A percentile compares a stretch with the other conserved stretches of the same genome.
Conservation (phyloP, 2,888 invertebrate species). For the Micoletzkya japonica region DNA sequence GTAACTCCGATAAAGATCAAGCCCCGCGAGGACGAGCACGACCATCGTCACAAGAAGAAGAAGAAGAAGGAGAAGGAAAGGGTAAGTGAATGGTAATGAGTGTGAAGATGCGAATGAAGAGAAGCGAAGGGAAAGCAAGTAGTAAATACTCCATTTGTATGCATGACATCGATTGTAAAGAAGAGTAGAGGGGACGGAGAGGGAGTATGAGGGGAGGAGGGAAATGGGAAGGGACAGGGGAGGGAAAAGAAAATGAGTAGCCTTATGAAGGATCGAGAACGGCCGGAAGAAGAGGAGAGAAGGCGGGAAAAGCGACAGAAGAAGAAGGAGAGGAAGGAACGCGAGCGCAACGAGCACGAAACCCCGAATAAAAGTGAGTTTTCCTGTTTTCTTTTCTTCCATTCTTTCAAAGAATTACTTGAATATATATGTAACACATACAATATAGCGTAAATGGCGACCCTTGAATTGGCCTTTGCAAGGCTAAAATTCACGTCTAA, state of each 20-base stretch:
- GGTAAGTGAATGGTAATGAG: neutral
- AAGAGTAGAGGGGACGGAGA: conserved; percentile 4
- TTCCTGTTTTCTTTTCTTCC: too few relatives aligned
- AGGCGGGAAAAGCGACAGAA: neutral
- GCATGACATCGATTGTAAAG: neutral
- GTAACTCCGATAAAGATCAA: conserved; percentile 25
- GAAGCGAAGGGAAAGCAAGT: neutral
- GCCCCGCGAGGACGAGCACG: conserved; percentile 5
- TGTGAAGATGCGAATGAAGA: neutral
- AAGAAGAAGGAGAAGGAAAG: conserved; percentile 20
- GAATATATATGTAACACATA: too few relatives aligned
- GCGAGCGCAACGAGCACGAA: conserved; percentile 7
- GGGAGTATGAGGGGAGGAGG: neutral
- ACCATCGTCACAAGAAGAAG: conserved; percentile 7
- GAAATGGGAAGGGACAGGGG: conserved; percentile 12
- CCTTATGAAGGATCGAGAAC: neutral
- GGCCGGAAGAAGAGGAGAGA: conserved; percentile 17
- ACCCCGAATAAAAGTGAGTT: conserved; percentile 23
- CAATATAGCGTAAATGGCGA: too few relatives aligned
- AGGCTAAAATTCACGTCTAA: too few relatives aligned
- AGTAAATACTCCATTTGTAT: neutral
- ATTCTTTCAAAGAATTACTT: too few relatives aligned
- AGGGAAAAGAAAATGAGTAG: neutral
- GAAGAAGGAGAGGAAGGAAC: conserved; percentile 22
- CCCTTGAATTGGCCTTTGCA: too few relatives aligned